Conservation (phyloP, 2,888 invertebrate species). For the Caradrina kadenii region DNA sequence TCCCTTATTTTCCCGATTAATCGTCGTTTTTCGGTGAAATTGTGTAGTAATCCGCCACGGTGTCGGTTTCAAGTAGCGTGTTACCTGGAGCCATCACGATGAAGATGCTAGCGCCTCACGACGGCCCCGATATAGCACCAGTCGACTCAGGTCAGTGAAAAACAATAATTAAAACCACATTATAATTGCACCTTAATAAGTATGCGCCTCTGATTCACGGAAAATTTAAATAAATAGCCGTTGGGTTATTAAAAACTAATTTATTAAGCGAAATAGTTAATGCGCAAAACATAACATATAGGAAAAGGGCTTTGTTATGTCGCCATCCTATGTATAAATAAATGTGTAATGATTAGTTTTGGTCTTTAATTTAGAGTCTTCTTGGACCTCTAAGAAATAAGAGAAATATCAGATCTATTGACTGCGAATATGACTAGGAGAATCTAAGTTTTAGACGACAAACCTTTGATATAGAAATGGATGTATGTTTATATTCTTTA, state of each 20-base stretch:
- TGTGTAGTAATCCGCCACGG: constrained; percentile 78
- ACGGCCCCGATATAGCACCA: constrained; percentile 91
- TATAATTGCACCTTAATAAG: constrained; percentile 24
- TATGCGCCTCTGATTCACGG: background rate
- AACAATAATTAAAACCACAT: constrained; percentile 57
- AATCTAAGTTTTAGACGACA: background rate
- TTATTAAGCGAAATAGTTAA: constrained; percentile 13
- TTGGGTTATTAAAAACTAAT: background rate
- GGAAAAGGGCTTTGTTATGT: constrained; percentile 47
- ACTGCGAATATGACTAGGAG: background rate
- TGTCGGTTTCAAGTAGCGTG: constrained; percentile 87
- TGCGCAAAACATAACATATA: constrained; percentile 44
- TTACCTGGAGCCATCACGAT: constrained; percentile 85
- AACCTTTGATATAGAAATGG: background rate
- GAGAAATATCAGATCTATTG: background rate
- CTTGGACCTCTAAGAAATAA: background rate
- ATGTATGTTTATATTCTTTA: constrained; percentile 25
- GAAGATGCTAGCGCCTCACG: constrained; percentile 89
- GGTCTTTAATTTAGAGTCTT: background rate
- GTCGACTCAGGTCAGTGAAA: constrained; percentile 87
- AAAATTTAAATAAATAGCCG: background rate
- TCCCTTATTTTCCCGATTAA: constrained; percentile 73
- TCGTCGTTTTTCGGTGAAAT: constrained; percentile 70
- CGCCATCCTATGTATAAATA: constrained; percentile 47
- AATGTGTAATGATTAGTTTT: constrained; percentile 4